Percentiles rank a stretch among this genome's conserved stretches.
Evolutionary conservation across 2,113 vertebrate species (phyloP).

Genomic region (Lamprotornis superbus): DNA sequence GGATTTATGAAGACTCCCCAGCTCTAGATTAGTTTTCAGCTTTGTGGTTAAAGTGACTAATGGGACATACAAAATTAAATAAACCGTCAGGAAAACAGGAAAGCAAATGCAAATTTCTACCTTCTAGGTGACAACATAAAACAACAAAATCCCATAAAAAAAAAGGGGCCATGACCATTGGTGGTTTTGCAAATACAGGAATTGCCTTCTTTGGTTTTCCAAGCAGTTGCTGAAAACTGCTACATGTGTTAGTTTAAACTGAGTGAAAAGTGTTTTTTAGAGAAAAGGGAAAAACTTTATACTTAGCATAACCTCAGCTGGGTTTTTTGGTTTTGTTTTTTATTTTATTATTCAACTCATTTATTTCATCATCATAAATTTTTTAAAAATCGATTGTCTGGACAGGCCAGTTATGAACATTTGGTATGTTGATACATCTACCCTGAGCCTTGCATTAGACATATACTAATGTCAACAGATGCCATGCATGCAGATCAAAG

Average conservation of each 20-base stretch:
- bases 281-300: not conserved
- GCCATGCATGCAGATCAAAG: not conserved
- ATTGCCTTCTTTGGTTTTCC: not conserved
- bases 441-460: not conserved
- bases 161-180: not conserved
- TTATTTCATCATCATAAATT: not conserved
- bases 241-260: not conserved
- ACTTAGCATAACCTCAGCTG: not conserved
- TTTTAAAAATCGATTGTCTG: not conserved
- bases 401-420: not conserved
- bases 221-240: not conserved
- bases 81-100: not conserved
- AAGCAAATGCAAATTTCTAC: not conserved
- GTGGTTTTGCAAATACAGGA: not conserved
- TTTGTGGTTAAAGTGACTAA: not conserved
- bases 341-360: not conserved
- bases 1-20: not conserved
- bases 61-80: not conserved
- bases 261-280: not conserved
- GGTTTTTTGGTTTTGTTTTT: not conserved
- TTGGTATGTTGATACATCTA: not conserved
- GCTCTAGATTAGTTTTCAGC: not conserved
- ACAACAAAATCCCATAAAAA: not conserved
- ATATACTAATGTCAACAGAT: not conserved
- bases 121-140: not conserved